phyloP scores from a whole-genome alignment of 2,797 vertebrate genomes.

The Holocentrus rufus region DNA sequence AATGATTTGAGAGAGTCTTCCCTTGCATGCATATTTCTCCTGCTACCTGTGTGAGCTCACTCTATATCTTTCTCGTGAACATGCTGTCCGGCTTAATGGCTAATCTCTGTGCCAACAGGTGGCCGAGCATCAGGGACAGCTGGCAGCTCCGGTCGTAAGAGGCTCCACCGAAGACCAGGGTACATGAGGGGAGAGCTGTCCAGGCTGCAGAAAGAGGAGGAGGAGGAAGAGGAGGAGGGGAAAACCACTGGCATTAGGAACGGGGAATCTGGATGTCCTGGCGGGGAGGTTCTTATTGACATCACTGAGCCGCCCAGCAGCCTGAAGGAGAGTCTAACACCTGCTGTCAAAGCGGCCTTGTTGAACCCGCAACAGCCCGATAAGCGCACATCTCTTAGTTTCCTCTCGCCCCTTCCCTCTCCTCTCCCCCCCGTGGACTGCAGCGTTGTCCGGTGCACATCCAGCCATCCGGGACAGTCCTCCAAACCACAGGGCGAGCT shows the following conservation, averaged over 20 bases:
- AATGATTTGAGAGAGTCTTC: too few relatives aligned
- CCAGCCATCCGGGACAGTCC: slow-evolving; percentile 5
- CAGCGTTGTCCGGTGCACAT: slow-evolving; percentile 8
- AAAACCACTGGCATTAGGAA: slow-evolving; percentile 48
- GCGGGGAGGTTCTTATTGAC: slow-evolving; percentile 29
- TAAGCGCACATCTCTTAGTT: slow-evolving; percentile 20
- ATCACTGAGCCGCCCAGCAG: slow-evolving; percentile 25
- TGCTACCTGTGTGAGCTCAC: slow-evolving; percentile 48
- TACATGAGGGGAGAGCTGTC: slow-evolving; percentile 83
- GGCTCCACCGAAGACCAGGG: slow-evolving; percentile 82
- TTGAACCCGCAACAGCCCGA: slow-evolving; percentile 39
- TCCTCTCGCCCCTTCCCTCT: slow-evolving; percentile 13
- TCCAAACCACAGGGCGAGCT: slow-evolving; percentile 38
- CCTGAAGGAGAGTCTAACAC: slow-evolving; percentile 38
- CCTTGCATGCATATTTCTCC: slow-evolving; percentile 28
- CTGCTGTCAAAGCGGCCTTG: slow-evolving; percentile 41
- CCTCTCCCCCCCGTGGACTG: slow-evolving; percentile 33
- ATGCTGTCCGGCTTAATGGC: slow-evolving; percentile 67
- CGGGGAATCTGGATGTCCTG: slow-evolving; percentile 48
- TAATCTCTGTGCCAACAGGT: slow-evolving; percentile 80
- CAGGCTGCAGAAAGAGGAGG: slow-evolving; percentile 56
- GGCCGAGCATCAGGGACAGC: slow-evolving; percentile 69
- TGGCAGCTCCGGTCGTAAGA: slow-evolving; percentile 69
- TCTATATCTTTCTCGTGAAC: slow-evolving; percentile 56
- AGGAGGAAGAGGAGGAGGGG: slow-evolving; percentile 60